Conservation (phyloP, 2,797 vertebrate species). For the Channa striata region DNA sequence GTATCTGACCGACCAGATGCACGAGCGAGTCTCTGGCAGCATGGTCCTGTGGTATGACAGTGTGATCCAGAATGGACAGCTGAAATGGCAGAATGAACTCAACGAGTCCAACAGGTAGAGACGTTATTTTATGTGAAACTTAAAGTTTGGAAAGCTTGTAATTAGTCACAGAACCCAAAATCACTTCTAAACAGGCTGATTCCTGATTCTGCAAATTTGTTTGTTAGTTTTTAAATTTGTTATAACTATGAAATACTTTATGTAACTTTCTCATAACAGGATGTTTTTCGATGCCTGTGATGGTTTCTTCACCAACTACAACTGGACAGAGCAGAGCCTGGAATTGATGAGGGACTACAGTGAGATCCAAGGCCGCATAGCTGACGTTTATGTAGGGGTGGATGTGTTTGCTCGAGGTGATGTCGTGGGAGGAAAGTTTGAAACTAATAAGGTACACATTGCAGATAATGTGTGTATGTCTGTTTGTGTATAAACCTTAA, state of each 20-base stretch:
- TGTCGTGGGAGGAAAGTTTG: conserved; percentile 89
- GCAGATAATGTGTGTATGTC: not conserved
- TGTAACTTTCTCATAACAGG: conserved; percentile 68
- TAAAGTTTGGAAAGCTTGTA: not conserved
- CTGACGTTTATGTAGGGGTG: conserved; percentile 89
- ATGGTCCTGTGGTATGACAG: conserved; percentile 97
- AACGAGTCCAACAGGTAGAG: conserved; percentile 88
- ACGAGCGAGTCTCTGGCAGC: conserved; percentile 81
- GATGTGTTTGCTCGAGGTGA: conserved; percentile 93
- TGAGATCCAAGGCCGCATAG: conserved; percentile 62
- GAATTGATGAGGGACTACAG: conserved; percentile 75
- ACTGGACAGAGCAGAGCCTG: conserved; percentile 91
- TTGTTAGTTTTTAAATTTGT: too few species aligned
- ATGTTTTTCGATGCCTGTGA: conserved; percentile 92
- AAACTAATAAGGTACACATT: conserved; percentile 88
- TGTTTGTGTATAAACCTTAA: not conserved
- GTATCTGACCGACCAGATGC: conserved; percentile 88
- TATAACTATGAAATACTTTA: not conserved
- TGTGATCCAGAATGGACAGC: conserved; percentile 81
- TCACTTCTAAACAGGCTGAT: too few species aligned
- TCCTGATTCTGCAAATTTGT: too few species aligned
- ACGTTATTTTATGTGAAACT: not conserved
- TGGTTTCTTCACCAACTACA: conserved; percentile 97
- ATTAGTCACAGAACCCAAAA: too few species aligned
- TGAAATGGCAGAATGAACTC: conserved; percentile 94